Percentiles rank a stretch among this genome's conserved stretches.
Evolutionary conservation across 2,888 invertebrate genomes (phyloP).

Genomic region (Ormyrus rosae): DNA sequence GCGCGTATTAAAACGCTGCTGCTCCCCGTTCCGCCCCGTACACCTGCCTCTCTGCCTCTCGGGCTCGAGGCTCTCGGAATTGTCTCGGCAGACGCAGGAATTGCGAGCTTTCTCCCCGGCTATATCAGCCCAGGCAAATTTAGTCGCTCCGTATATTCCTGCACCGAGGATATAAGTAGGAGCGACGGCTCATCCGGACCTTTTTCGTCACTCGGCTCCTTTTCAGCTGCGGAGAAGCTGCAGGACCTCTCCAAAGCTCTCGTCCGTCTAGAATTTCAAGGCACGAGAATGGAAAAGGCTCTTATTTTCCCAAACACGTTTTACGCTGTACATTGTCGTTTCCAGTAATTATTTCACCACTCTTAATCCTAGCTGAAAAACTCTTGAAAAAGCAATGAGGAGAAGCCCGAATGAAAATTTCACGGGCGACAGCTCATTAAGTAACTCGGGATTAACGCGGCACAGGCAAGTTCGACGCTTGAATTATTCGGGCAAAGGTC

Average conservation of each 20-base stretch:
- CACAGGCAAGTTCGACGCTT: neutral
- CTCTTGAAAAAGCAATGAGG: too few relatives aligned
- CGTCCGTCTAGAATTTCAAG: slow-evolving; percentile 11
- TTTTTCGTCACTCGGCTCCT: neutral
- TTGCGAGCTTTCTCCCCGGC: slow-evolving; percentile 38
- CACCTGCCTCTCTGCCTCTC: slow-evolving; percentile 35
- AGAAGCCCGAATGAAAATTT: neutral
- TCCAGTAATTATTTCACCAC: too few relatives aligned
- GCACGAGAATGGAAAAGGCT: neutral
- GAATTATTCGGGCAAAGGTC: neutral
- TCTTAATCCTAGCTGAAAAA: too few relatives aligned
- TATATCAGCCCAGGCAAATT: slow-evolving; percentile 59
- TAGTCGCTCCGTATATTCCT: slow-evolving; percentile 51
- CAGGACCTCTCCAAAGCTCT: neutral
- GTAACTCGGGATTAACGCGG: neutral
- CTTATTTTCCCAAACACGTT: too few relatives aligned
- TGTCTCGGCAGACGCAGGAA: slow-evolving; percentile 28
- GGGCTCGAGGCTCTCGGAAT: slow-evolving; percentile 44
- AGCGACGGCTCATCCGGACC: slow-evolving; percentile 30
- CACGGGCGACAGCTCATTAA: neutral
- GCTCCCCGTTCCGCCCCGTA: slow-evolving; percentile 36
- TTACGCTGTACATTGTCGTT: too few relatives aligned
- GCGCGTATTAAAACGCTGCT: slow-evolving; percentile 63
- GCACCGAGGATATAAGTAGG: neutral
- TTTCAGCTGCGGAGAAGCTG: neutral